Base-by-base conservation (phyloP, 2,797 vertebrate genomes). In the Centroberyx gerrardi region DNA sequence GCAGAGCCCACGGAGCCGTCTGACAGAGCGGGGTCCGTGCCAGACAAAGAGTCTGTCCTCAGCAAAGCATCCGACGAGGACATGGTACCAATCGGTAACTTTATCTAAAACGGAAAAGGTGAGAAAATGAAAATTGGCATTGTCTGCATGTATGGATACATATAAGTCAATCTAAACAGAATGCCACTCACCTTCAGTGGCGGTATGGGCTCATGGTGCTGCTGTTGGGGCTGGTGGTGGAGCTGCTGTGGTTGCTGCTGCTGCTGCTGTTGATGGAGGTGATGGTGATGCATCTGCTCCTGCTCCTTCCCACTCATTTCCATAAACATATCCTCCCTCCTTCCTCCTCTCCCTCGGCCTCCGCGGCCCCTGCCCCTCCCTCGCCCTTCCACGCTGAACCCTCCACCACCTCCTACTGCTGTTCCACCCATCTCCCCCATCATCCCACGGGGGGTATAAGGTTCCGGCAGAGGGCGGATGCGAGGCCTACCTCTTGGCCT, bases 401-500 rank as follows among this genome's bases (percentile, higher is more conserved):
- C 96, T 78, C 80, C 87, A 5, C 86, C 93, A 8, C 91, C 68
- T 60, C 87, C 90, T 4, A 81, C 77, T 3, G 83, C 22, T 75
- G 56, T 93, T 48, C 54, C 95, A 84, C 75, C 96, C 90, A 86
- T 95, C 68, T 90, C 96, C 85, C 90, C 96, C 96, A 96, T 94
- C 92, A 81, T 94, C 81, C 96, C 94, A 63, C 95, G 88, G 2
- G 94, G 93, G 22, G 93, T 94, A 74, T 94, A 95, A 2, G 95
- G 92, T 75, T 96, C 95, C 0, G 85, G 96, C 88, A 97, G 92
- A 0, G 97, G 97, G 29, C 97, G 95, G 79, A 97, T 98, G 3
- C 97, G 94, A 2, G 97, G 97, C 15, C 97, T 89, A 0, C 97
- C 97, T 17, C 97, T 93, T 1, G 97, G 97, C 12, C 97, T 90